Evolutionary conservation across 2,113 vertebrate genomes (phyloP).

Genomic region (Brachyhypopomus occidentalis): DNA sequence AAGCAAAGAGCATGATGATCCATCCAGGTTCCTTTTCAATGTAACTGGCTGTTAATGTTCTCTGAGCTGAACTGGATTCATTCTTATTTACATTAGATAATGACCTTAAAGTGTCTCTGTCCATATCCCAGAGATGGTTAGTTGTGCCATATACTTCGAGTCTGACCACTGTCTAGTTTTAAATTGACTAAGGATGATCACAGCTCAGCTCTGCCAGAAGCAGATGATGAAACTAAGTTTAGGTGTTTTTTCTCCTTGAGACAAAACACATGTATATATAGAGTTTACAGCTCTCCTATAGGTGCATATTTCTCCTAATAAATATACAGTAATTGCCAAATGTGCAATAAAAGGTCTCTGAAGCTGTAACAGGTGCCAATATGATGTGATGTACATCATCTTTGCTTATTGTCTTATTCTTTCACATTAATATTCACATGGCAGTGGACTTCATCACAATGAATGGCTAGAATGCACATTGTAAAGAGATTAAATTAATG

Average conservation of each 20-base stretch:
- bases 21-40: not conserved
- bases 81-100: slow-evolving; percentile 71
- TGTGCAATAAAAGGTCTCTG: slow-evolving; percentile 15
- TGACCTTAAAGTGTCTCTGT: slow-evolving; percentile 60
- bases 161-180: slow-evolving; percentile 52
- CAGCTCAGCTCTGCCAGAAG: not conserved
- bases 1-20: too few species aligned
- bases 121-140: slow-evolving; percentile 70
- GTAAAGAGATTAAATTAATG: not conserved
- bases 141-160: slow-evolving; percentile 47
- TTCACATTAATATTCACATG: not conserved
- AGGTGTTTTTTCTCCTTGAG: not conserved
- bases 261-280: too few species aligned
- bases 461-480: not conserved
- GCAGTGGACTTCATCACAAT: not conserved
- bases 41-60: slow-evolving; percentile 25
- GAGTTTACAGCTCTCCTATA: too few species aligned
- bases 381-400: slow-evolving; percentile 17
- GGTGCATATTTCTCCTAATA: too few species aligned
- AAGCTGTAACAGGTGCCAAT: slow-evolving; percentile 29
- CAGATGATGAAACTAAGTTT: not conserved
- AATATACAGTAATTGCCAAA: not conserved
- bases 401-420: slow-evolving; percentile 29
- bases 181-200: slow-evolving; percentile 11
- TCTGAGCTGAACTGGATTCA: slow-evolving; percentile 67